Evolutionary conservation across 2,888 invertebrate genomes (phyloP), one percentile per base, ranked within the genome.

Genomic region (Drosophila macrospina): DNA sequence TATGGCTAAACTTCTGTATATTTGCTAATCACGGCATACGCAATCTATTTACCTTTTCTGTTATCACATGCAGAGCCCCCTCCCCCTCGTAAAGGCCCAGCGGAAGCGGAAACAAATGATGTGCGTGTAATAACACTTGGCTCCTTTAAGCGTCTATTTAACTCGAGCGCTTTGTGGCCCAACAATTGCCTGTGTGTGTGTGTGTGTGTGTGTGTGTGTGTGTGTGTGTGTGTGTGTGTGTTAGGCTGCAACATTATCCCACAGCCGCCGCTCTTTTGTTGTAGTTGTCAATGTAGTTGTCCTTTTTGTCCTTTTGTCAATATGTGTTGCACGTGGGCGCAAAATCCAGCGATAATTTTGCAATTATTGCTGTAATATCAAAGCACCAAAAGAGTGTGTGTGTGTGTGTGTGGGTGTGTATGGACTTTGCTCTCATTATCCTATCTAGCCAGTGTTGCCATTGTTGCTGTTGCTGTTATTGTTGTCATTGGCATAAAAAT

Each of bases 321-420:
- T 68, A 82, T 82, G 77, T 83, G 52, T 28, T 26, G 57, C 83
- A 84, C 85, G 87, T 84, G 73, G 73, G 54, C 78, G 52, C 66
- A 59, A 84, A 85, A 87, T 87, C 78, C 78, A 67, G 80, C 78
- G 85, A 80, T 87, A 87, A 85, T 85, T 85, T 87, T 80, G 86
- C 80, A 85, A 85, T 85, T 87, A 85, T 85, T 87, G 73, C 83
- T 76, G 82, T 76, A 85, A 85, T 85, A 80, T 82, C 76, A 87
- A 79, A 81, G 71, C 64, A 64, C 69, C 52, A 50, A 59, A 61
- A 67, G 63, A 61, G 32, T 54, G 37, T 15, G 24, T 2, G 41
- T 24, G n/a, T 11, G 10, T n/a, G 7, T 20, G 20, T 20, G 20
- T 20, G 52, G 32, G 32, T 56, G 41, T 59, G 37, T 34, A 16